Percentiles rank a stretch among this genome's conserved stretches.
These are phyloP conservation scores for Porites lutea DNA, from an alignment of 64 coral and sea anemone species.

Conservation along the genomic window DNA sequence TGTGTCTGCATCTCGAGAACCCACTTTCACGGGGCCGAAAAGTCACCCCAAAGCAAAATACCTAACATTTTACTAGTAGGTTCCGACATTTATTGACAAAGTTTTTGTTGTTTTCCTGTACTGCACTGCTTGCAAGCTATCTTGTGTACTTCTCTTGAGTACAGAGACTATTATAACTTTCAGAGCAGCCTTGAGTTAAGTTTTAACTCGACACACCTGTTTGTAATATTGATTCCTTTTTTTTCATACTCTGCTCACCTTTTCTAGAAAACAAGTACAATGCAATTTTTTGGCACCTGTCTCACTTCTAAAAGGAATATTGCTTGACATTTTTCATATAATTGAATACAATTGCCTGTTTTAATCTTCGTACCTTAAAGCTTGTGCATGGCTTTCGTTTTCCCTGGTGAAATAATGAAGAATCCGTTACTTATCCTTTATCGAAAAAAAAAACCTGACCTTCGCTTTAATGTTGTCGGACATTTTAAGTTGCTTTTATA, in stretches of 20 bases:
- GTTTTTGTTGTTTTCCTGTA: background rate
- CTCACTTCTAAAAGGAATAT: background rate
- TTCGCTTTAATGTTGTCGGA: background rate
- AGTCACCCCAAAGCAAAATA: background rate
- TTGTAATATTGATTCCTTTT: background rate
- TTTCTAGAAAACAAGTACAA: slow-evolving; percentile 21
- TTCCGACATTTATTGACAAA: background rate
- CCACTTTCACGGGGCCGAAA: background rate
- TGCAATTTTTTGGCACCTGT: slow-evolving; percentile 19
- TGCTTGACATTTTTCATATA: background rate
- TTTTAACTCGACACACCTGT: too few relatives aligned
- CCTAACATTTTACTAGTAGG: background rate
- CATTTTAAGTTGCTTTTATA: slow-evolving; percentile 13
- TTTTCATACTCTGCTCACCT: too few relatives aligned
- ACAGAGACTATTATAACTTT: background rate
- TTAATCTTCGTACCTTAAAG: background rate
- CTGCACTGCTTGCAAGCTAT: background rate
- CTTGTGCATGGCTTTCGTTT: background rate
- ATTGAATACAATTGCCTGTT: slow-evolving; percentile 17
- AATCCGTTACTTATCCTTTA: background rate
- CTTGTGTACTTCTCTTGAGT: background rate
- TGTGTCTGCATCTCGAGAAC: background rate
- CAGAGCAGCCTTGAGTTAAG: background rate
- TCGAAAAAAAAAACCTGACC: background rate
- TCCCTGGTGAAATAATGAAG: slow-evolving; percentile 13